phyloP scores from a whole-genome alignment of 2,888 invertebrate species.

The Seira sanloemensis region DNA sequence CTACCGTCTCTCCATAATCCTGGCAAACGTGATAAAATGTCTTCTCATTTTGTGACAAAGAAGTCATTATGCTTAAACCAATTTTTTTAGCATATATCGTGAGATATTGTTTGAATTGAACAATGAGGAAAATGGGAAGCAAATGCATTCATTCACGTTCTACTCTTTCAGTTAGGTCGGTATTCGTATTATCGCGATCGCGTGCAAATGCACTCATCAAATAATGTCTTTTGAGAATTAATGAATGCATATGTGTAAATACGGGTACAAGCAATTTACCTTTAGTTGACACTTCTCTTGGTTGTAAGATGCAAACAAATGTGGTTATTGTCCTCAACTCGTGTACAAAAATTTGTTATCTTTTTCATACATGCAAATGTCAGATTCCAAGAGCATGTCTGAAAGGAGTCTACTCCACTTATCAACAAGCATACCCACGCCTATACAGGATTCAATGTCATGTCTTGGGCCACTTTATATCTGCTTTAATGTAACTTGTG shows the following conservation, averaged over 20 bases:
- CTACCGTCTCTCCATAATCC: background rate
- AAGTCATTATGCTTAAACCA: background rate
- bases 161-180: background rate
- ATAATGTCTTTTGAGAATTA: too few species aligned
- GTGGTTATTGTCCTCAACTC: background rate
- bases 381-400: too few species aligned
- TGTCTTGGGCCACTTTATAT: background rate
- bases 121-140: conserved; percentile 10
- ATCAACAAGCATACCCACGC: background rate
- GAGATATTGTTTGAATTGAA: background rate
- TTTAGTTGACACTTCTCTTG: background rate
- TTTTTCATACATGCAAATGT: background rate
- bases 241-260: too few species aligned
- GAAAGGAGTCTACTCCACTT: too few species aligned
- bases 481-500: too few species aligned
- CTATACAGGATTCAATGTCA: background rate
- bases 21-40: background rate
- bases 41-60: background rate
- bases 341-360: background rate
- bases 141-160: background rate
- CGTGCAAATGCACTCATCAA: background rate
- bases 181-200: background rate
- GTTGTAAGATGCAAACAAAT: background rate
- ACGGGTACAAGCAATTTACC: background rate
- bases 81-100: background rate